phyloP scores from a whole-genome alignment of 2,888 invertebrate species.

The Ptychoptera contaminata region DNA sequence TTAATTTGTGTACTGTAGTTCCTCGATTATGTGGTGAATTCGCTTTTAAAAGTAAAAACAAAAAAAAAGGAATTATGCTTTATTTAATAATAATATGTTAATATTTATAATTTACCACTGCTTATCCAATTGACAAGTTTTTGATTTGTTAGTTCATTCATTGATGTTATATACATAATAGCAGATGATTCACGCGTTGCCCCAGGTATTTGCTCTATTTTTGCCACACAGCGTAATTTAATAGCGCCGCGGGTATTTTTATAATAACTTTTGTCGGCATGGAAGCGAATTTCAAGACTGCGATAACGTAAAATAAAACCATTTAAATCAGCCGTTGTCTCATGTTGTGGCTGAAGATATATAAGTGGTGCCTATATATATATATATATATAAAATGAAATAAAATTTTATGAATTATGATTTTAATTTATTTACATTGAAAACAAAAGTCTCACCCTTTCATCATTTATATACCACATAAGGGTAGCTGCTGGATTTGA shows the following conservation, averaged over 20 bases:
- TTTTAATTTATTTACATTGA: too few species aligned
- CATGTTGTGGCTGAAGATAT: conserved; percentile 26
- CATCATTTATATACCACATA: conserved; percentile 30
- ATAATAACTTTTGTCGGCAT: conserved; percentile 26
- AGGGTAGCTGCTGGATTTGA: conserved; percentile 27
- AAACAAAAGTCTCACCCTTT: conserved; percentile 26
- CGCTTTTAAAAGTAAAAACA: too few species aligned
- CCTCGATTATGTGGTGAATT: too few species aligned
- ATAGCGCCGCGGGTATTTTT: conserved; percentile 22
- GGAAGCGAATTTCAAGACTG: conserved; percentile 27
- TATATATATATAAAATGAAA: conserved; percentile 8
- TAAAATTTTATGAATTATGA: too few species aligned
- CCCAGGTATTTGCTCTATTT: conserved; percentile 28
- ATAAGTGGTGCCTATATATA: conserved; percentile 21
- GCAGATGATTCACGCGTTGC: conserved; percentile 23
- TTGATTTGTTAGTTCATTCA: conserved; percentile 28
- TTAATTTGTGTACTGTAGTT: too few species aligned
- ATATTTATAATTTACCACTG: conserved; percentile 16
- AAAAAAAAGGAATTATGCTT: too few species aligned
- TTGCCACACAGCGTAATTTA: conserved; percentile 28
- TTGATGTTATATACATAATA: conserved; percentile 23
- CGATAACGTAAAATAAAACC: conserved; percentile 26
- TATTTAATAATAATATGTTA: too few species aligned
- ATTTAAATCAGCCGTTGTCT: conserved; percentile 26
- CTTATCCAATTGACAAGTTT: conserved; percentile 23